Evolutionary conservation across 2,113 vertebrate genomes (phyloP), one percentile per base, ranked within the genome.

Genomic region (Struthidea cinerea): DNA sequence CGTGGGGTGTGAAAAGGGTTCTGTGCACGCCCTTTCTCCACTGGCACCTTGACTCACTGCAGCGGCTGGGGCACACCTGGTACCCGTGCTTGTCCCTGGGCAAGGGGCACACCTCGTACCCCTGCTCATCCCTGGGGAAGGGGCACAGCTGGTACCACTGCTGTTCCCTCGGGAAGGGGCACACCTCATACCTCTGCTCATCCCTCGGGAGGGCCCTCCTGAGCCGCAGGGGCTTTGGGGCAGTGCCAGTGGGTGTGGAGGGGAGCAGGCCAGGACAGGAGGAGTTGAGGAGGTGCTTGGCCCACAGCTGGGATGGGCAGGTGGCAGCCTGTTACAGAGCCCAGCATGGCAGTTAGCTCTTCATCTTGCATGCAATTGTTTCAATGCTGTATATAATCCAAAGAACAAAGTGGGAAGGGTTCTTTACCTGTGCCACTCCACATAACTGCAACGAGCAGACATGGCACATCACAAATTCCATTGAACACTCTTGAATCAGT

Each of bases 301-400:
- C 74, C 47, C 1, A 20, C 23, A 53, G 55, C 55, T 87, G 47
- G n/a, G 28, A 13, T 30, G 49, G 94, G 93, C 96, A 89, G 94
- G 96, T 95, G 93, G 79, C 83, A 93, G 88, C 94, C 76, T 96
- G 94, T 90, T 92, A 22, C 35, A 50, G 71, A 78, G 70, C 85
- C 81, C 85, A 55, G 71, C 8, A 0, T 20, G 67, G 79, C 23
- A 65, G 50, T 56, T 39, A 12, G 23, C 52, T 83, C 63, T 67
- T 85, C 23, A 17, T 79, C 67, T 63, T 22, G 44, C 59, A 32
- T 32, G 63, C 20, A 27, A 1, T 47, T 4, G 0, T 77, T 78
- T 57, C n/a, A 3, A 3, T n/a, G 65, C 63, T 41, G 39, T 68
- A 19, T 41, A n/a, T 35, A 63, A 53, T 22, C 11, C 47, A 21